A percentile compares a stretch with the other conserved stretches of the same genome.
These are phyloP conservation scores for Thereva nobilitata DNA, from an alignment of 2,888 invertebrate genomes.

Conservation along the genomic window DNA sequence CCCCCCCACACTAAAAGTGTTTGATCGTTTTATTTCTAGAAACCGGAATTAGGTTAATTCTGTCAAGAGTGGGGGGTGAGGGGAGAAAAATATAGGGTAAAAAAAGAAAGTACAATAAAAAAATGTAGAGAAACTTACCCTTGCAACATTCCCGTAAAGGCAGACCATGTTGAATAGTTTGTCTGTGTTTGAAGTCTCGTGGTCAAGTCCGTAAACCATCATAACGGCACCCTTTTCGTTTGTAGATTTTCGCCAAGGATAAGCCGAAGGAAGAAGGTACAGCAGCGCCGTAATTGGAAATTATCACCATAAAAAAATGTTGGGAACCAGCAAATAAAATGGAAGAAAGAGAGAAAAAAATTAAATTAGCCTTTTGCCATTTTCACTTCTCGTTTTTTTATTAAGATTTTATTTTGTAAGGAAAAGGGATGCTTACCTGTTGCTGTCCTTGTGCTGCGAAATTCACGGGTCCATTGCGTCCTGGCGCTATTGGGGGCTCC, in stretches of 20 bases:
- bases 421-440: constrained; percentile 50
- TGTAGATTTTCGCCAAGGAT: background rate
- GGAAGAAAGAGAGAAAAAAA: background rate
- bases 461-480: constrained; percentile 57
- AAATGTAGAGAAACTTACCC: constrained; percentile 68
- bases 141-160: constrained; percentile 96
- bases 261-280: background rate
- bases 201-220: constrained; percentile 97
- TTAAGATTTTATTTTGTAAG: background rate
- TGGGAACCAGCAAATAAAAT: background rate
- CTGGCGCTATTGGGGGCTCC: constrained; percentile 62
- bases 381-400: constrained; percentile 4
- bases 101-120: constrained; percentile 10
- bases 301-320: background rate
- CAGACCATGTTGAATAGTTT: constrained; percentile 98
- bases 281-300: background rate
- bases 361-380: constrained; percentile 1
- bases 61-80: background rate
- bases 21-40: no score
- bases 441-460: constrained; percentile 56
- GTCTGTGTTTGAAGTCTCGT: constrained; percentile 92
- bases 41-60: background rate
- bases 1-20: no score
- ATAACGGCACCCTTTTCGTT: constrained; percentile 83
- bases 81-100: background rate